Percentiles rank a stretch among this genome's conserved stretches.
Evolutionary conservation across 2,797 vertebrate species (phyloP).

Genomic region (Sciaenops ocellatus): DNA sequence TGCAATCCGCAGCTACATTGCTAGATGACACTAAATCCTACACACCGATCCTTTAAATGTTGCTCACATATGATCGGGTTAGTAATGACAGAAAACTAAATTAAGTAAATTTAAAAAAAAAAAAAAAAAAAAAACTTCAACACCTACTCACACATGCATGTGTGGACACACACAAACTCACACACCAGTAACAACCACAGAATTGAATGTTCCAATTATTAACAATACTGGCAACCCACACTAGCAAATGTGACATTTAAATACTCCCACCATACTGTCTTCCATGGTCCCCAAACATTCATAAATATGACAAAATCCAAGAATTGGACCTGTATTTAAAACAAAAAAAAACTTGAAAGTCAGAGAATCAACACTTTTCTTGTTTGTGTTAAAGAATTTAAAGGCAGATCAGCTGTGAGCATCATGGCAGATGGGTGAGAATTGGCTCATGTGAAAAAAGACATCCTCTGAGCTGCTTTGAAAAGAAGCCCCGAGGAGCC

Average conservation of each 20-base stretch:
- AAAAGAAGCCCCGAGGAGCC: slow-evolving; percentile 1
- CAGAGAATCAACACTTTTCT: slow-evolving; percentile 12
- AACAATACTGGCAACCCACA: slow-evolving; percentile 62
- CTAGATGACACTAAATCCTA: no score
- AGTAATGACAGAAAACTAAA: slow-evolving; percentile 36
- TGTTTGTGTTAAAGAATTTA: slow-evolving; percentile 14
- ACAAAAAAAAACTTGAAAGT: slow-evolving; percentile 7
- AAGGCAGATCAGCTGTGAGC: slow-evolving; percentile 11
- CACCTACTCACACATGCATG: slow-evolving; percentile 40
- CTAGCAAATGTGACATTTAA: slow-evolving; percentile 68
- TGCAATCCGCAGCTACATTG: no score
- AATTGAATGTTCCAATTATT: slow-evolving; percentile 57
- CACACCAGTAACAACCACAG: slow-evolving; percentile 32
- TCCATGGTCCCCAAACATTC: slow-evolving; percentile 43
- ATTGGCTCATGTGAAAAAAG: background rate
- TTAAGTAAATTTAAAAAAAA: no score
- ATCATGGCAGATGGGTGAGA: slow-evolving; percentile 26
- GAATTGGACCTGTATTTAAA: slow-evolving; percentile 28
- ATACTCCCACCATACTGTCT: slow-evolving; percentile 62
- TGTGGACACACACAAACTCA: slow-evolving; percentile 41
- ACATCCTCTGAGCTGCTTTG: background rate
- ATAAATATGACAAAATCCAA: slow-evolving; percentile 46
- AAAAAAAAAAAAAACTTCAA: slow-evolving; percentile 20
- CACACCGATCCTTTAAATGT: no score
- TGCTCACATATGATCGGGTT: background rate